A percentile compares a stretch with the other conserved stretches of the same genome.
phyloP scores from a whole-genome alignment of 2,113 vertebrate species.

The Pedetes capensis region DNA sequence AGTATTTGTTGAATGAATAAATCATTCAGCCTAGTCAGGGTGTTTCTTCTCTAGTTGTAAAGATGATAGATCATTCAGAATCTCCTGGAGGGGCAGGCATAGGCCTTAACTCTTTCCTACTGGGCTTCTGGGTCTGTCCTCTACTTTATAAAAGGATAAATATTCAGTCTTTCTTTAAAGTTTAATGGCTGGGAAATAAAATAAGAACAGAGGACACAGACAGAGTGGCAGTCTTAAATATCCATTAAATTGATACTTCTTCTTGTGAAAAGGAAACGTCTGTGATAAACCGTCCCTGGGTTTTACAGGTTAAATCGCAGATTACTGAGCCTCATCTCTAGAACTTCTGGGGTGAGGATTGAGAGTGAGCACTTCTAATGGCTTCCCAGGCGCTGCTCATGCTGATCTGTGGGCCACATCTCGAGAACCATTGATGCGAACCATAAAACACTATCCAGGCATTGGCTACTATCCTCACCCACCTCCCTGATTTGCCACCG shows the following conservation, averaged over 20 bases:
- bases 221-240: constrained; percentile 15
- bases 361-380: not conserved
- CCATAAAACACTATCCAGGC: not conserved
- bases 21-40: not conserved
- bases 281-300: not conserved
- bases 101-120: constrained; percentile 26
- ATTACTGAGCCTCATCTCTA: not conserved
- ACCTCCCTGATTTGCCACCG: not conserved
- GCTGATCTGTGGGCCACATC: not conserved
- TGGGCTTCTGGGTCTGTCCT: not conserved
- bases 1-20: not conserved
- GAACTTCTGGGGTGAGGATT: not conserved
- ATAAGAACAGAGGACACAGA: not conserved
- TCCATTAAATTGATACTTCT: constrained; percentile 7
- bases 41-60: not conserved
- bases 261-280: not conserved
- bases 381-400: not conserved
- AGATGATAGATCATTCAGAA: not conserved
- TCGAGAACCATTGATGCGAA: not conserved
- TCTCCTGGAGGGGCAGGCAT: not conserved
- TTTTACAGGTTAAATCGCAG: constrained; percentile 8
- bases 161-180: constrained; percentile 43
- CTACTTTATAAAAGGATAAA: constrained; percentile 25
- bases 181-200: constrained; percentile 49
- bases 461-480: not conserved